Conservation (phyloP, 1,140 invertebrate genomes). For the Pomacea maculata region DNA sequence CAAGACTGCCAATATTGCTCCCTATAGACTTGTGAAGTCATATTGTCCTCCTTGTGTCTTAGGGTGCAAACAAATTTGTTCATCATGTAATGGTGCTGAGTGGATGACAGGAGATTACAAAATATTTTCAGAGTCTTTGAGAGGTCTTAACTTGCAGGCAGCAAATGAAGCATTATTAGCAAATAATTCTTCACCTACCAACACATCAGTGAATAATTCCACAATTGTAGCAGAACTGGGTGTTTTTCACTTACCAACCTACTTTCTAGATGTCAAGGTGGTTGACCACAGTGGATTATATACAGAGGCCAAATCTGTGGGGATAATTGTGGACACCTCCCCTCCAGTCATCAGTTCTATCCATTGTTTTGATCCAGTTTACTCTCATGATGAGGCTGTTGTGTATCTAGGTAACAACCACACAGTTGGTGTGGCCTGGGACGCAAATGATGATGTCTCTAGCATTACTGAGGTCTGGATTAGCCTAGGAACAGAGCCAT, state of each 20-base stretch:
- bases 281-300: conserved; percentile 34
- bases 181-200: neutral
- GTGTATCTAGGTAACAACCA: conserved; percentile 31
- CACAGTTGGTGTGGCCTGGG: conserved; percentile 37
- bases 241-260: conserved; percentile 24
- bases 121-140: neutral
- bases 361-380: conserved; percentile 30
- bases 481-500: conserved; percentile 19
- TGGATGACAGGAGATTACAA: conserved; percentile 3
- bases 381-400: conserved; percentile 29
- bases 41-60: conserved; percentile 22
- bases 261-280: conserved; percentile 30
- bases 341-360: conserved; percentile 32
- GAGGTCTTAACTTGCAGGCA: neutral
- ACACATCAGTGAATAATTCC: neutral
- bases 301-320: conserved; percentile 26
- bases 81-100: neutral
- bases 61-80: conserved; percentile 20
- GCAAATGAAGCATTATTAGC: neutral
- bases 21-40: conserved; percentile 7
- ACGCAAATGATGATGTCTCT: conserved; percentile 23
- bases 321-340: conserved; percentile 35
- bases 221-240: neutral
- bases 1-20: conserved; percentile 6
- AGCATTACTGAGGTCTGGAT: conserved; percentile 15